These are phyloP conservation scores for Acleris emargana DNA, from an alignment of 2,888 invertebrate species.

Conservation along the genomic window DNA sequence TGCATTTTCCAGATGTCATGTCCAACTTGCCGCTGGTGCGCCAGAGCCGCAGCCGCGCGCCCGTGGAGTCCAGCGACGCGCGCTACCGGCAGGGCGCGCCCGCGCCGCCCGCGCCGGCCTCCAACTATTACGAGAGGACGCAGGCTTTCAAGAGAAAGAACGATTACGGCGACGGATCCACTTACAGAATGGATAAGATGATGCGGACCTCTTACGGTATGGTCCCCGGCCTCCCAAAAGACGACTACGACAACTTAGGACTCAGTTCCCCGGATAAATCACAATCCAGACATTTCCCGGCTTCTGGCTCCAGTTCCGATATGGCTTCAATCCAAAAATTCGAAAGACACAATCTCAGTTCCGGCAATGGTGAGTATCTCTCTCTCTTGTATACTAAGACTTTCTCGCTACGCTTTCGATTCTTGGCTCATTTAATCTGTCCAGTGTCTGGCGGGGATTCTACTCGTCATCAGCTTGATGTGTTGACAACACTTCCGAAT, in stretches of 20 bases:
- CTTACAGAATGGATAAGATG: constrained; percentile 72
- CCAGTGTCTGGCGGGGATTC: constrained; percentile 48
- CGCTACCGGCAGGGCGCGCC: constrained; percentile 67
- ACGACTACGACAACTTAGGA: constrained; percentile 62
- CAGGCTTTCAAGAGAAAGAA: constrained; percentile 72
- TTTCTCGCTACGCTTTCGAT: constrained; percentile 47
- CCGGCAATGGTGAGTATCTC: constrained; percentile 72
- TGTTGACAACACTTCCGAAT: constrained; percentile 42
- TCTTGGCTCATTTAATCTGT: constrained; percentile 46
- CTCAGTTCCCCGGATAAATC: constrained; percentile 58
- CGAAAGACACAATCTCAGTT: constrained; percentile 70
- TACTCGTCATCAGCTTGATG: constrained; percentile 54
- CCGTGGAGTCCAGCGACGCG: constrained; percentile 72
- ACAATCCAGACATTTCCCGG: constrained; percentile 60
- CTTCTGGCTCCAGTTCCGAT: constrained; percentile 64
- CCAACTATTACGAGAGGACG: constrained; percentile 69
- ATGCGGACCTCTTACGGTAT: constrained; percentile 70
- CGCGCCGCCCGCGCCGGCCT: constrained; percentile 56
- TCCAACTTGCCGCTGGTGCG: constrained; percentile 69
- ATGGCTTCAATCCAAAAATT: constrained; percentile 62
- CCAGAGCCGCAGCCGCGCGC: constrained; percentile 61
- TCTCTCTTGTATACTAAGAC: constrained; percentile 40
- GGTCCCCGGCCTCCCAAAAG: constrained; percentile 63
- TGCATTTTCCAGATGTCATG: constrained; percentile 63
- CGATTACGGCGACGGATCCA: constrained; percentile 68